Evolutionary conservation across 2,797 vertebrate genomes (phyloP), one percentile per base, ranked within the genome.

Genomic region (Aldrovandia affinis): DNA sequence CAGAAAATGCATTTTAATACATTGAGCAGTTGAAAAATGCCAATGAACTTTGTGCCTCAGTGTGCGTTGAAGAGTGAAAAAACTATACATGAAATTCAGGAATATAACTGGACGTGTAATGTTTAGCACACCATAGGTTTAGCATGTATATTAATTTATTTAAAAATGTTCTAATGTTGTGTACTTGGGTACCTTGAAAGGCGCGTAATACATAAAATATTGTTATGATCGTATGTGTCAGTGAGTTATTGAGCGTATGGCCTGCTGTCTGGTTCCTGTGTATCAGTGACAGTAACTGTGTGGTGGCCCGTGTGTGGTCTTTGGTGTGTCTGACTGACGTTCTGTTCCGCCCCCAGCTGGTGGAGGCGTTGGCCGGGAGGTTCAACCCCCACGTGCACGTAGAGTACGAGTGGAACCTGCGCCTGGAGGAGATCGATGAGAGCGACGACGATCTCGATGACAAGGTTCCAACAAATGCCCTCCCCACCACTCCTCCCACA

Each of bases 351-450:
- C 68, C 42, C 20, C 88, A 97, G 97, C 94, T 97, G 87, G 92
- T 93, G 83, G 96, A 97, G 89, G 96, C 96, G 44, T 94, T 95
- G 82, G 89, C 94, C 63, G 97, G 97, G 30, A 97, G 96, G 89
- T 93, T 97, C 82, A 97, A 97, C 86, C 96, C 96, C 20, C 97
- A 97, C 0, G 94, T 97, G 54, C 97, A 97, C 0, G 95, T 97
- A 12, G 97, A 97, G 75, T 97, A 97, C 0, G 97, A 98, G 44
- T 98, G 97, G 97, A 97, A 97, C 83, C 96, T 98, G 88, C 92
- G 96, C 0, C 95, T 96, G 89, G 97, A 98, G 12, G 96, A 97
- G 89, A 97, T 97, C 57, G 97, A 97, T 65, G 97, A 97, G 90
- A 97, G 97, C 0, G 97, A 97, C 0, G 97, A 97, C 18, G 97